phyloP scores from a whole-genome alignment of 2,113 vertebrate genomes.

The Tupaia chinensis region DNA sequence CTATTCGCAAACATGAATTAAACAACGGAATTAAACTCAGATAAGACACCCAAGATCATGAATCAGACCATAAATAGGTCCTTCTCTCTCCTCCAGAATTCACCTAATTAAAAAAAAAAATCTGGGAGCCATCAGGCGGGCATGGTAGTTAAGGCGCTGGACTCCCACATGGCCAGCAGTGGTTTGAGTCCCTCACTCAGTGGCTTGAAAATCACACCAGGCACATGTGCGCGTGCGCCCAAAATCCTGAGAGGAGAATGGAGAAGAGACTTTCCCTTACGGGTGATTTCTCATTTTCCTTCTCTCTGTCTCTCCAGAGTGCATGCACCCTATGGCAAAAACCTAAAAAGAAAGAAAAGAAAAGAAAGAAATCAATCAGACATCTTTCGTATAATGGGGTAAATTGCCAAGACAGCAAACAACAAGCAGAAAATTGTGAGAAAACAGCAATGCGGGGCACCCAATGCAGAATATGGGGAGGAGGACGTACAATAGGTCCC shows the following conservation, averaged over 20 bases:
- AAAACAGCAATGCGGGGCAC: background rate
- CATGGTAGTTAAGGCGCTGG: no score
- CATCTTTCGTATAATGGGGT: background rate
- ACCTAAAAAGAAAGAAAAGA: no score
- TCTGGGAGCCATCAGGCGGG: no score
- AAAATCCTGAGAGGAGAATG: no score
- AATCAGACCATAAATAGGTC: background rate
- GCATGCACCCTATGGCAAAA: no score
- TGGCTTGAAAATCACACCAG: no score
- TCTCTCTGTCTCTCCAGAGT: no score
- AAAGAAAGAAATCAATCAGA: background rate
- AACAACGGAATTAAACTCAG: background rate
- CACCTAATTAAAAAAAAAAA: background rate
- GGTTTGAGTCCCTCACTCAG: no score
- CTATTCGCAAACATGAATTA: conserved; percentile 10
- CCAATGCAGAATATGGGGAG: background rate
- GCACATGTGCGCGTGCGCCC: no score
- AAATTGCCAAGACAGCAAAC: background rate
- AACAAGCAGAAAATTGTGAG: background rate
- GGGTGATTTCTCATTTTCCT: no score
- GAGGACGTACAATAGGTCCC: background rate
- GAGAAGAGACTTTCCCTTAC: no score
- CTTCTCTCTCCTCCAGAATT: background rate
- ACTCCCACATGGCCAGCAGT: no score
- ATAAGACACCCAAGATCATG: background rate